Evolutionary conservation across 2,113 vertebrate species (phyloP).

Genomic region (Larimichthys polyactis): DNA sequence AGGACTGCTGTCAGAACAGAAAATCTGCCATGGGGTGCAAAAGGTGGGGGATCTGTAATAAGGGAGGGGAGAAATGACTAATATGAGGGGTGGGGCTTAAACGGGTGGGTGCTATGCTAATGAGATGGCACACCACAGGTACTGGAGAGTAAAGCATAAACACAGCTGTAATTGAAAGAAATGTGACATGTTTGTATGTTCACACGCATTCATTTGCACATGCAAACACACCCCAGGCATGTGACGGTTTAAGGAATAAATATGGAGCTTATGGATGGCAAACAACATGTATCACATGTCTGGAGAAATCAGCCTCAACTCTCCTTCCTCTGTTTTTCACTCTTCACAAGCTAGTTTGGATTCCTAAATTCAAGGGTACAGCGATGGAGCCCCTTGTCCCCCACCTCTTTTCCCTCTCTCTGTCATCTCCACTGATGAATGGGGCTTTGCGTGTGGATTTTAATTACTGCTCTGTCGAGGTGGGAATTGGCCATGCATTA

Average conservation of each 20-base stretch:
- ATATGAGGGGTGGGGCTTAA: conserved; percentile 55
- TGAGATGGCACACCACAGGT: conserved; percentile 54
- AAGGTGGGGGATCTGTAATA: conserved; percentile 65
- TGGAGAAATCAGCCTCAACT: conserved; percentile 43
- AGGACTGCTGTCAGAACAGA: conserved; percentile 77
- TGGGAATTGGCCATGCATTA: conserved; percentile 86
- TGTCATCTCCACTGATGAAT: conserved; percentile 79
- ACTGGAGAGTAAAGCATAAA: conserved; percentile 5
- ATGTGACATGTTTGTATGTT: neutral
- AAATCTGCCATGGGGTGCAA: conserved; percentile 67
- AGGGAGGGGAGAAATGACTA: conserved; percentile 50
- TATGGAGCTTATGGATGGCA: neutral
- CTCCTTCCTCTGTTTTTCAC: conserved; percentile 18
- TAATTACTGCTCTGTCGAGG: conserved; percentile 83
- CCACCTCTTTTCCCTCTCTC: conserved; percentile 44
- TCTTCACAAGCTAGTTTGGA: conserved; percentile 20
- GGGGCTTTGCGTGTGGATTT: conserved; percentile 83
- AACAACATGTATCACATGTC: conserved; percentile 40
- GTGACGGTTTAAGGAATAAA: conserved; percentile 5
- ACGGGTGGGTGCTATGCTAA: conserved; percentile 47
- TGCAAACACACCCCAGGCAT: neutral
- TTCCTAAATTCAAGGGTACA: conserved; percentile 72
- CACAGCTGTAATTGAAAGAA: conserved; percentile 10
- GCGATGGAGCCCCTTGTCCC: conserved; percentile 42
- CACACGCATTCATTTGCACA: neutral